Evolutionary conservation across 2,888 invertebrate species (phyloP).

Genomic region (Peribatodes rhomboidaria): DNA sequence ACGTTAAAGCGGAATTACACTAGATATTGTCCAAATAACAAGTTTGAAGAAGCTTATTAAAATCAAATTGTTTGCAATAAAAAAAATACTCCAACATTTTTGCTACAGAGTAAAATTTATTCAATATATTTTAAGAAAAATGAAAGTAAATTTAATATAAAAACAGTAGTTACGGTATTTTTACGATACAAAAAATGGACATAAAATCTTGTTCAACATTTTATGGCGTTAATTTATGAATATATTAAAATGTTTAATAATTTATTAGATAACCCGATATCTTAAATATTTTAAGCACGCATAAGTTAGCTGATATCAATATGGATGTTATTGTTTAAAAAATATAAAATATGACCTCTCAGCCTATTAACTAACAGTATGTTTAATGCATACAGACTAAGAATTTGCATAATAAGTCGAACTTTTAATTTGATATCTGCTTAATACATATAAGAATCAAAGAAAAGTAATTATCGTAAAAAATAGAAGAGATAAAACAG

Average conservation of each 20-base stretch:
- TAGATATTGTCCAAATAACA: too few species aligned
- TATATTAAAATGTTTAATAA: constrained; percentile 26
- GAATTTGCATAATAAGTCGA: constrained; percentile 53
- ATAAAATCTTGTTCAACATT: constrained; percentile 14
- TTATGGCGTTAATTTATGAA: constrained; percentile 27
- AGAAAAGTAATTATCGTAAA: constrained; percentile 3
- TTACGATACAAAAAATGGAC: constrained; percentile 10
- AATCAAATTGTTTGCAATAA: too few species aligned
- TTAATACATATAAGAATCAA: constrained; percentile 18
- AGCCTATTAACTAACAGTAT: constrained; percentile 46
- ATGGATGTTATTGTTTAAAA: constrained; percentile 40
- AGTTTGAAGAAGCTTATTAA: too few species aligned
- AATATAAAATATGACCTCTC: constrained; percentile 36
- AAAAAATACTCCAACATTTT: not conserved
- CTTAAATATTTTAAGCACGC: constrained; percentile 26
- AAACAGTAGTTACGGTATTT: constrained; percentile 8
- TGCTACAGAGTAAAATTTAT: not conserved
- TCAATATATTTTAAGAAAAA: not conserved
- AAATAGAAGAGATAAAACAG: not conserved
- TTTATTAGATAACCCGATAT: constrained; percentile 21
- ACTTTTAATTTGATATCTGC: constrained; percentile 33
- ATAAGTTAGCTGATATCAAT: constrained; percentile 18
- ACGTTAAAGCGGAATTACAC: too few species aligned
- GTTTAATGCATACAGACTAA: constrained; percentile 53
- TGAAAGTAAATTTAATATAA: constrained; percentile 2